Conservation (phyloP, 1,140 invertebrate genomes). For the Gonatopus flavifemur region DNA sequence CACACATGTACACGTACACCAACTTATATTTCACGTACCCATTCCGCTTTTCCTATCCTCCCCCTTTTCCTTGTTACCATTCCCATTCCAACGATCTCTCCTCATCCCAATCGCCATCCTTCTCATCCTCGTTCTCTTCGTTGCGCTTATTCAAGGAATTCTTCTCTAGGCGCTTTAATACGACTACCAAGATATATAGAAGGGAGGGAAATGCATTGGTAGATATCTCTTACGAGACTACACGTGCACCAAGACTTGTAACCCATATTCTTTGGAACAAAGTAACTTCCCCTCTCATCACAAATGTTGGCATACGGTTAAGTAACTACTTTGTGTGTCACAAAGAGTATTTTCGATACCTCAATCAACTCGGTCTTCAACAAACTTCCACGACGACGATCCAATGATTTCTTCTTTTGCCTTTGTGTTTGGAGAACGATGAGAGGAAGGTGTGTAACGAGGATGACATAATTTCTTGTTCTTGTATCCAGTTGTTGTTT, state of each 20-base stretch:
- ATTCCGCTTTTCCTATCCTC: slow-evolving; percentile 12
- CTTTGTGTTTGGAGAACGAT: too few relatives aligned
- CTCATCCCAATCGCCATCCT: slow-evolving; percentile 18
- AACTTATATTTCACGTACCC: background rate
- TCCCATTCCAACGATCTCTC: slow-evolving; percentile 21
- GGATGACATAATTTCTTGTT: too few relatives aligned
- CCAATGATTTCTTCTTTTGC: too few relatives aligned
- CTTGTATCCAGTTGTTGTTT: too few relatives aligned
- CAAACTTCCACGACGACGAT: too few relatives aligned
- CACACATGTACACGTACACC: background rate
- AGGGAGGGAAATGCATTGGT: too few relatives aligned
- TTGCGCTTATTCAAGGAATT: slow-evolving; percentile 4
- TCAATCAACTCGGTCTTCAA: too few relatives aligned
- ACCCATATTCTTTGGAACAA: slow-evolving; percentile 30
- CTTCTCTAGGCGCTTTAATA: slow-evolving; percentile 28
- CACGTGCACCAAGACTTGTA: too few relatives aligned
- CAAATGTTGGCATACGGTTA: too few relatives aligned
- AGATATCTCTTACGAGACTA: slow-evolving; percentile 29
- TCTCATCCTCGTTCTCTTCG: background rate
- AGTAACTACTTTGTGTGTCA: too few relatives aligned
- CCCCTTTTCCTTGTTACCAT: slow-evolving; percentile 32
- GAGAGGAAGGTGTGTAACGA: too few relatives aligned
- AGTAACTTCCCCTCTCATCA: slow-evolving; percentile 29
- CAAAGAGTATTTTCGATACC: too few relatives aligned
- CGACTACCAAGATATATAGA: slow-evolving; percentile 22